These are phyloP conservation scores for Todiramphus chloris DNA, from an alignment of 2,113 vertebrate species.

Conservation along the genomic window DNA sequence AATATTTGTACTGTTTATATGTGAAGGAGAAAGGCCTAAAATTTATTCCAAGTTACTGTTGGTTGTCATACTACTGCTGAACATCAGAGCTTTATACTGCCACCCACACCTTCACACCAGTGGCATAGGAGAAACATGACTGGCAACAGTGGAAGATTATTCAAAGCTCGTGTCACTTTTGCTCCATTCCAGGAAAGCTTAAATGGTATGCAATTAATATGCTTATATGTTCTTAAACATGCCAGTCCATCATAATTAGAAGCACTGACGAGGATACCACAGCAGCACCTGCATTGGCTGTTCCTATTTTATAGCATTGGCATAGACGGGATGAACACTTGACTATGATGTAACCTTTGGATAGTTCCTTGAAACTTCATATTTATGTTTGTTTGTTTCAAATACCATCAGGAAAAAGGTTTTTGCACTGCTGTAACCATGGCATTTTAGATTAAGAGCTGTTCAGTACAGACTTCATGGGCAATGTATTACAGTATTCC, in stretches of 20 bases:
- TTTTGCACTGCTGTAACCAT: background rate
- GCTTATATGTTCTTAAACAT: slow-evolving; percentile 23
- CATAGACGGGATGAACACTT: background rate
- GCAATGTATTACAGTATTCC: background rate
- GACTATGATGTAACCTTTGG: background rate
- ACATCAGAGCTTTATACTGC: background rate
- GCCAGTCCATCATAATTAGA: slow-evolving; percentile 29
- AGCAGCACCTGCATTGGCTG: background rate
- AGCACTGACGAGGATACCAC: background rate
- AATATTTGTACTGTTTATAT: background rate
- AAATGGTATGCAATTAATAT: slow-evolving; percentile 24
- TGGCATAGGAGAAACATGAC: background rate
- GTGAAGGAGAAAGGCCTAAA: background rate
- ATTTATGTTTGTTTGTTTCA: background rate
- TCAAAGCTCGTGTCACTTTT: slow-evolving; percentile 20
- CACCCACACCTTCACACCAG: background rate
- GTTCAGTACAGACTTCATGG: background rate
- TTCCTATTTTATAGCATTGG: background rate
- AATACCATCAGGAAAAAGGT: background rate
- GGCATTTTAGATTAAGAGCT: background rate
- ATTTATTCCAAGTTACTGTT: background rate
- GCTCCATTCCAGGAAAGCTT: background rate
- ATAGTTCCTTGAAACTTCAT: background rate
- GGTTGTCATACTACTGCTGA: background rate
- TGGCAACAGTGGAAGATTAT: background rate